These are phyloP conservation scores for Agelas oroides DNA, from an alignment of 37 sponge, comb jelly and placozoan genomes.

Conservation along the genomic window DNA sequence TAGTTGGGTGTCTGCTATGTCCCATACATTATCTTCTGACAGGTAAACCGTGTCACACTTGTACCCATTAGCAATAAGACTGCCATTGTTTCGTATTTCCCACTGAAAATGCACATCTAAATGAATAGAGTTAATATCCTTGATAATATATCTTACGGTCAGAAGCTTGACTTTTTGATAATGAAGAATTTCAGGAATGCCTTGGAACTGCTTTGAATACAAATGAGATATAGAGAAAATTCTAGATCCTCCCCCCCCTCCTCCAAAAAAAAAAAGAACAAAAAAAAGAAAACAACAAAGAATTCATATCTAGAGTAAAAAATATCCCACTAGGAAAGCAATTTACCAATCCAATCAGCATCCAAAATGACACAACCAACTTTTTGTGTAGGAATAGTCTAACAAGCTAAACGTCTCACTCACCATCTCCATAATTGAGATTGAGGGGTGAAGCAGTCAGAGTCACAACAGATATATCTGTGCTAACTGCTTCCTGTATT, in stretches of 20 bases:
- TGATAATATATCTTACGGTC: not conserved
- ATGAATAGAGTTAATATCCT: not conserved
- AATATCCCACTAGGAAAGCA: too few species aligned
- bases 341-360: too few species aligned
- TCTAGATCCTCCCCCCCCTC: too few species aligned
- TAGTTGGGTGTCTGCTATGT: slow-evolving; percentile 4
- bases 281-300: too few species aligned
- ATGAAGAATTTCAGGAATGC: too few species aligned
- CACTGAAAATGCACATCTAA: slow-evolving; percentile 23
- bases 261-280: too few species aligned
- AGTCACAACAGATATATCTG: slow-evolving; percentile 22
- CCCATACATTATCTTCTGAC: slow-evolving; percentile 38
- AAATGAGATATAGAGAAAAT: too few species aligned
- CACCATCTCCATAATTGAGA: slow-evolving; percentile 16
- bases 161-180: too few species aligned
- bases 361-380: too few species aligned
- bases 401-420: not conserved
- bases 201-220: too few species aligned
- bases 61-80: slow-evolving; percentile 10
- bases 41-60: slow-evolving; percentile 55
- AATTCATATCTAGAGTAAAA: too few species aligned
- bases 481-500: slow-evolving; percentile 15
- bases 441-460: not conserved
- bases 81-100: slow-evolving; percentile 26
- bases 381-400: too few species aligned